These are phyloP conservation scores for Platynereis dumerilii DNA, from an alignment of 2,888 invertebrate genomes.

Conservation along the genomic window DNA sequence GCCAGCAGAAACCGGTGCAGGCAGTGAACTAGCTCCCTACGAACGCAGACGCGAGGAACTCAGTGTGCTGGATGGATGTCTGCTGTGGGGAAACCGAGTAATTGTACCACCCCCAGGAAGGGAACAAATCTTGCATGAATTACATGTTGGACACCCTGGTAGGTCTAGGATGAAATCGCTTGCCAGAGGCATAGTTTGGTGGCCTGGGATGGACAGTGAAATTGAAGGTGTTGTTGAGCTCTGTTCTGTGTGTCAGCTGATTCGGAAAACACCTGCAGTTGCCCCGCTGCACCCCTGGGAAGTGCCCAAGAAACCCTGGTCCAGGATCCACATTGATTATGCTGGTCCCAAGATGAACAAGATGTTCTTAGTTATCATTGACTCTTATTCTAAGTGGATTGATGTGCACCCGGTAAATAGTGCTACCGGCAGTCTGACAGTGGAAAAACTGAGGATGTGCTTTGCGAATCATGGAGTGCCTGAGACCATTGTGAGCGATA, in stretches of 20 bases:
- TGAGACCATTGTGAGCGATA: constrained; percentile 39
- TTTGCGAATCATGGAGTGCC: constrained; percentile 40
- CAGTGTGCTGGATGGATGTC: constrained; percentile 20
- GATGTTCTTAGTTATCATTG: constrained; percentile 38
- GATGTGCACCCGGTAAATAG: constrained; percentile 31
- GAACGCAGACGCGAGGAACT: constrained; percentile 23
- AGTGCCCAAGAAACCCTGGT: constrained; percentile 42
- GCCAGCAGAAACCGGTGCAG: too few relatives aligned
- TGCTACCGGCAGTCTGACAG: constrained; percentile 32
- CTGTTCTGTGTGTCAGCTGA: constrained; percentile 25
- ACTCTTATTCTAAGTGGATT: constrained; percentile 42
- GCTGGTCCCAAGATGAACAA: constrained; percentile 39
- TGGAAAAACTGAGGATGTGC: constrained; percentile 30
- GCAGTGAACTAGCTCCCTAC: neutral
- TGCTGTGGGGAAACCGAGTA: constrained; percentile 35
- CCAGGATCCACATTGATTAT: constrained; percentile 43
- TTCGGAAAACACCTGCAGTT: constrained; percentile 30
- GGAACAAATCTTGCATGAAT: constrained; percentile 27
- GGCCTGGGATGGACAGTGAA: constrained; percentile 38
- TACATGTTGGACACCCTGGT: constrained; percentile 38
- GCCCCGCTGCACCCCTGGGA: constrained; percentile 45
- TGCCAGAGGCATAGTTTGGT: constrained; percentile 38
- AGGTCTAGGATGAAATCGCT: constrained; percentile 38
- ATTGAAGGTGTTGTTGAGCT: constrained; percentile 21
- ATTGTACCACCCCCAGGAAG: constrained; percentile 32